Conservation (phyloP, 2,888 invertebrate species). For the Cybosia mesomella region DNA sequence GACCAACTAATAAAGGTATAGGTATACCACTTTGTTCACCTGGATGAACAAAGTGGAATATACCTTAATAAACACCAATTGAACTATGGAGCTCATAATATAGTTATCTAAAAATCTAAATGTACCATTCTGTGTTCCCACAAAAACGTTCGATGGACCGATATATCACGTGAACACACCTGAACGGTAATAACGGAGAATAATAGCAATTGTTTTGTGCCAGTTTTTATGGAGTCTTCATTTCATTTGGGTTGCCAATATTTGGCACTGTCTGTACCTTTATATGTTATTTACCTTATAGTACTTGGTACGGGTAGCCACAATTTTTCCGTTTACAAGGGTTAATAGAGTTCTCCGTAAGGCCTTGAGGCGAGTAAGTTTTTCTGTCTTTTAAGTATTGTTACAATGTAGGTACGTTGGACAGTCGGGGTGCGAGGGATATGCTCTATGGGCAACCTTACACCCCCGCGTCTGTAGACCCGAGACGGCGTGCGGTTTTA, state of each 20-base stretch:
- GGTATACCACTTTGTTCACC: too few species aligned
- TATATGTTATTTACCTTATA: constrained; percentile 41
- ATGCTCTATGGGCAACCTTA: too few species aligned
- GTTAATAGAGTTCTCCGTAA: constrained; percentile 29
- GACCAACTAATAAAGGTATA: too few species aligned
- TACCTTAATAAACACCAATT: constrained; percentile 15
- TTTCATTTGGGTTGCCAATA: constrained; percentile 58
- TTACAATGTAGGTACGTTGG: background rate
- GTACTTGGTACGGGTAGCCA: constrained; percentile 29
- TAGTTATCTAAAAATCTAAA: constrained; percentile 60
- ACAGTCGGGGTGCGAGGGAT: too few species aligned
- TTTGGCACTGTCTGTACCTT: constrained; percentile 36
- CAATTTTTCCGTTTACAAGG: constrained; percentile 33
- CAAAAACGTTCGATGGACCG: constrained; percentile 75
- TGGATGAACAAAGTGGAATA: too few species aligned
- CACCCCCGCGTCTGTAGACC: too few species aligned
- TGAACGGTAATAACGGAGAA: constrained; percentile 83
- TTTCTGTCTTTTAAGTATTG: background rate
- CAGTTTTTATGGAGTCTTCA: constrained; percentile 81
- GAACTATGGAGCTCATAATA: constrained; percentile 14
- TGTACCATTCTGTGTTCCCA: constrained; percentile 61
- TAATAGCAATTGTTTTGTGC: constrained; percentile 80
- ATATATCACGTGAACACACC: constrained; percentile 82
- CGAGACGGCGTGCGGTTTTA: too few species aligned
- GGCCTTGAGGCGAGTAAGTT: background rate